Base-by-base conservation (phyloP, 2,797 vertebrate genomes). In the Periparus ater region DNA sequence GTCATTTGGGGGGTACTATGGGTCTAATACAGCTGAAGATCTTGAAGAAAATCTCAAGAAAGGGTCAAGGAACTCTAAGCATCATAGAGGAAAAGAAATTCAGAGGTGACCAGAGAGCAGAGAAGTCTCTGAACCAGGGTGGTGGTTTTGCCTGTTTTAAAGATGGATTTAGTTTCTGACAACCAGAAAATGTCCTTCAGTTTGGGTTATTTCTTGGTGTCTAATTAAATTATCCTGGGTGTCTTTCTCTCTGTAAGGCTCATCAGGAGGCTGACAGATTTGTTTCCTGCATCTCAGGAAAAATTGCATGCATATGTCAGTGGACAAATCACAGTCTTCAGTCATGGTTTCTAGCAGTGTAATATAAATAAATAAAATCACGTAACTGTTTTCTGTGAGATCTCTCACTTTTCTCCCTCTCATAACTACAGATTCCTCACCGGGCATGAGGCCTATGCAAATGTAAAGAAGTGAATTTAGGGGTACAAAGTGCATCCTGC, bases 151-250 rank as follows among this genome's bases (percentile, higher is more conserved):
- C 73, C 66, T 76, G 11, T 84, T 93, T 90, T 23, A 79, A 88
- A 95, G 88, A 93, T 47, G 18, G 72, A 85, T 95, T 93, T 82
- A 34, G 16, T 82, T 47, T 63, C 78, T 96, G 95, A 94, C 91
- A 96, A 84, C 70, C 92, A 97, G 92, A 96, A 96, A 96, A 96
- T 54, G 62, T 63, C 88, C 79, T 96, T 96, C 85, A 73, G 67
- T 79, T 86, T 95, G 72, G 61, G 84, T 88, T 94, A 91, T 96
- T 96, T 94, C 92, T 96, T 92, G 60, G 53, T 25, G 50, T 95
- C 88, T 96, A 96, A 96, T 95, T 90, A 94, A 95, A 96, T 96
- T 94, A 94, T 90, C 48, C 80, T 76, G 92, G 55, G 34, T 85
- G 82, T 87, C 80, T 90, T 81, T 94, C 63, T 93, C 29, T 92